Base-by-base conservation (phyloP, 2,888 invertebrate genomes). In the Terebella lapidaria region DNA sequence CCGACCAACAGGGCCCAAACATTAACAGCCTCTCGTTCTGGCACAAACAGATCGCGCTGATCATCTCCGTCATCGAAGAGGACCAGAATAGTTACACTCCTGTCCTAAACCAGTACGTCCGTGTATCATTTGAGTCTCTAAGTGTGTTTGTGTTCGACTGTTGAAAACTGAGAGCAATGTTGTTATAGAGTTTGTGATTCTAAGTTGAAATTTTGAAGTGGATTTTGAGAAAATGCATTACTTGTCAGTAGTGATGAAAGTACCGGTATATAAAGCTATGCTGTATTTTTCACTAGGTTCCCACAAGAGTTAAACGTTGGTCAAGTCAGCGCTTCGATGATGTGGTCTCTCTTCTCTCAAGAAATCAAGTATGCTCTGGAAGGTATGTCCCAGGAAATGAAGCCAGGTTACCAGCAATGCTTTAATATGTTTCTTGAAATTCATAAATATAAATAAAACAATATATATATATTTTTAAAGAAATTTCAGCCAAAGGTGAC, bases 221-320 rank as follows among this genome's bases (percentile, higher is more conserved):
- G n/a, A n/a, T n/a, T n/a, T n/a, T n/a, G n/a, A n/a, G n/a, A n/a
- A n/a, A n/a, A n/a, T n/a, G n/a, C n/a, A n/a, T n/a, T n/a, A n/a
- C n/a, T n/a, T n/a, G n/a, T n/a, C n/a, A n/a, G n/a, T n/a, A n/a
- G n/a, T n/a, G n/a, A n/a, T n/a, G n/a, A n/a, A n/a, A n/a, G n/a
- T n/a, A n/a, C n/a, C n/a, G n/a, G n/a, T n/a, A n/a, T n/a, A n/a
- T n/a, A n/a, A n/a, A n/a, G n/a, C n/a, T n/a, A n/a, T n/a, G n/a
- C n/a, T n/a, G n/a, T n/a, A n/a, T n/a, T n/a, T n/a, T n/a, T n/a
- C n/a, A 35, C 42, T 61, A 82, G 82, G 70, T 97, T 97, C 81
- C 97, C 96, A 0, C 95, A 97, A 81, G 99, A 99, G 81, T 85
- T 99, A 63, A 97, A 97, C 83, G 95, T 99, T 79, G 99, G 97